Evolutionary conservation across 2,888 invertebrate genomes (phyloP).

Genomic region (Lysandra coridon): DNA sequence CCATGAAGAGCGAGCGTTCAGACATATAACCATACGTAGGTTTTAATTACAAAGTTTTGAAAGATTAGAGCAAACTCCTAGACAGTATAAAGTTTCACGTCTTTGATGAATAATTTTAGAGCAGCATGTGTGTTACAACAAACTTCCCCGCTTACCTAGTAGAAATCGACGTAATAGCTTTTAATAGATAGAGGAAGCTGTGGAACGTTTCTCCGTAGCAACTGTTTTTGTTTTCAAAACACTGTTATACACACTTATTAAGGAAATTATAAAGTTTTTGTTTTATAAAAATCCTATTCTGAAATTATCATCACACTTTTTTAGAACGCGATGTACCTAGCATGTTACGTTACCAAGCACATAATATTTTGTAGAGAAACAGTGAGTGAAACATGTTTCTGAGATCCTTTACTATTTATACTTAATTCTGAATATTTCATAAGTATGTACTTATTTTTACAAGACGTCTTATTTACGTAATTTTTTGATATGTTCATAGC

Average conservation of each 20-base stretch:
- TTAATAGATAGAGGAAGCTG: constrained; percentile 1
- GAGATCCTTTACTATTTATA: too few relatives aligned
- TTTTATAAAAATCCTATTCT: neutral
- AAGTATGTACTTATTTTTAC: too few relatives aligned
- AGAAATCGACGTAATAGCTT: constrained; percentile 5
- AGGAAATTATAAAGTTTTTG: neutral
- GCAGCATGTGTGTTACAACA: neutral
- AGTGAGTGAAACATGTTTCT: too few relatives aligned
- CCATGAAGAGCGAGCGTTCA: too few relatives aligned
- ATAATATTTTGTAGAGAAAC: too few relatives aligned
- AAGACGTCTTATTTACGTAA: too few relatives aligned
- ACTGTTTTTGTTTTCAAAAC: neutral
- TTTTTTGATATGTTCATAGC: too few relatives aligned
- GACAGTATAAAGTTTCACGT: neutral
- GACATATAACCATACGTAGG: too few relatives aligned
- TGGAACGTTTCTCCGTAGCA: neutral
- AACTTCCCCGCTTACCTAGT: neutral
- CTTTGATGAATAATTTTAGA: neutral
- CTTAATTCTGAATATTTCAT: too few relatives aligned
- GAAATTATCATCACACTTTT: too few relatives aligned
- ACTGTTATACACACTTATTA: neutral
- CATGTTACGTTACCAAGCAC: too few relatives aligned
- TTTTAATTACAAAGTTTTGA: neutral
- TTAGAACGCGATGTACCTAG: too few relatives aligned
- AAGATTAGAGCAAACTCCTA: neutral